Base-by-base conservation (phyloP, 2,888 invertebrate species). In the Sesia apiformis region DNA sequence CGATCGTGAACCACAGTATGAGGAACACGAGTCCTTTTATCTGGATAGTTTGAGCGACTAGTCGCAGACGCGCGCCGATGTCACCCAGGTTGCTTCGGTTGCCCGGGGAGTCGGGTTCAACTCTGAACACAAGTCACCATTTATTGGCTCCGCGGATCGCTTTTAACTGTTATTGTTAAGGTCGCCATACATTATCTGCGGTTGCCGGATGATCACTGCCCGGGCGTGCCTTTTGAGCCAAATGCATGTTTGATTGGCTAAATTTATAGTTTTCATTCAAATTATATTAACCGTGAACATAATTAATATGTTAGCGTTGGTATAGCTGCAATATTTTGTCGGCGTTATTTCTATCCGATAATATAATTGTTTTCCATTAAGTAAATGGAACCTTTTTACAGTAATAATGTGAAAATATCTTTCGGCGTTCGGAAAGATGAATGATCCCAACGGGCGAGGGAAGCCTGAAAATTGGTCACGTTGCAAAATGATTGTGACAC, bases 21-120 rank as follows among this genome's bases (percentile, higher is more conserved):
- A 87, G 71, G 70, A 88, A 89, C 64, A 87, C 83, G 52, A 88
- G 79, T 74, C 84, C 85, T 76, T 85, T 85, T 66, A 86, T 65
- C 77, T 84, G 87, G 62, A 89, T 78, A 66, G 84, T 77, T 62
- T 85, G 82, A 69, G 81, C 85, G 78, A 88, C 81, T 80, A 81
- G 76, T 57, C 80, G 75, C 58, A 84, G 63, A 39, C 82, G 81
- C 58, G 76, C 81, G 55, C 71, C 61, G 64, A 83, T 70, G 66
- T 80, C 81, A 75, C 84, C 88, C 88, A 89, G 88, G 78, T 80
- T 88, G 84, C 69, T 75, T 80, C 72, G 63, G 62, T 56, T 58
- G 58, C 57, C 55, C 55, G 58, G 60, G 60, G 62, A 66, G 63
- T 67, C 67, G 64, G 66, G 64, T 66, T 68, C 66, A 62, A 62